Base-by-base conservation (phyloP, 2,113 vertebrate genomes). In the Synodontis membranacea region DNA sequence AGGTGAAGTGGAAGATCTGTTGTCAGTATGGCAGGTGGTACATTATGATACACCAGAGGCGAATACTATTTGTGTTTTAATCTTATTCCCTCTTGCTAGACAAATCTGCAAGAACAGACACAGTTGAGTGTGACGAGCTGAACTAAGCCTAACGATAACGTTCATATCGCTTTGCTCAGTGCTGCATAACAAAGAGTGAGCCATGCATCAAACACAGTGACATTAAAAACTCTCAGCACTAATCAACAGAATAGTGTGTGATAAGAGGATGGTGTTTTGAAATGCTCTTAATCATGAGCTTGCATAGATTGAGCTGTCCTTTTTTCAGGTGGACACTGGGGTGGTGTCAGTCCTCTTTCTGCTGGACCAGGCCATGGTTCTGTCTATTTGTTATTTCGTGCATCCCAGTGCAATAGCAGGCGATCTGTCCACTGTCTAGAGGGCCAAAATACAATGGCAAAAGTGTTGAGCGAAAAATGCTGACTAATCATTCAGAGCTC, bases 171-270 rank as follows among this genome's bases (percentile, higher is more conserved):
- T 52, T 48, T 70, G 62, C 23, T 70, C 46, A 52, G 62, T 83
- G 82, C 60, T 83, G 82, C 64, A 52, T 68, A 70, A 52, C 9
- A 1, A 31, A 46, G 17, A 34, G 42, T 1, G 17, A 9, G 58
- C 46, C 60, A 52, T 83, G 62, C 42, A 50, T 83, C 62, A 68
- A 52, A 39, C 31, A 66, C 82, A 52, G 58, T 44, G 37, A 62
- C 80, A 82, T 82, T 64, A 82, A 81, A 39, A 11, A 60, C 34
- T 6, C 34, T 28, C 52, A 39, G 54, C 19, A 56, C 79, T 60
- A 81, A 58, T 81, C 54, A 60, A 42, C 1, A 60, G 42, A 81
- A 37, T 39, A 28, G 50, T 28, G 23, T 60, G 37, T 34, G 50
- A 54, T 14, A 42, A 44, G 56, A 76, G 28, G 54, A 79, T 54